phyloP scores from a whole-genome alignment of 2,113 vertebrate genomes.

The Mystacornis crossleyi region DNA sequence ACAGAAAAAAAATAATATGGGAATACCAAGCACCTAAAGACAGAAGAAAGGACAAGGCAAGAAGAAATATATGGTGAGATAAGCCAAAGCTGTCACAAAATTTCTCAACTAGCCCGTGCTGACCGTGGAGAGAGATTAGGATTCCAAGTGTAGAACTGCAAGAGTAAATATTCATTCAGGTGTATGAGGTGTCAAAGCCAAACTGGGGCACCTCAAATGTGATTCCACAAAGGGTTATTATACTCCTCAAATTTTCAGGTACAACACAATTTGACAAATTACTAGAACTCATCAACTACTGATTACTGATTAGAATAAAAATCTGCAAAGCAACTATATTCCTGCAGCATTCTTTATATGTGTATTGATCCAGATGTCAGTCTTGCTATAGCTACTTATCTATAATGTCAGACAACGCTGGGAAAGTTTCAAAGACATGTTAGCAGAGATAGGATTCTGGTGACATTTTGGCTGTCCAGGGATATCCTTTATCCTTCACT shows the following conservation, averaged over 20 bases:
- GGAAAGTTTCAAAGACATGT: neutral
- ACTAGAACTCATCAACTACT: neutral
- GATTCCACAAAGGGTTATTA: neutral
- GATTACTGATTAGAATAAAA: neutral
- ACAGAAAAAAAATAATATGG: neutral
- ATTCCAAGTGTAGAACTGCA: neutral
- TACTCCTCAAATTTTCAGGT: neutral
- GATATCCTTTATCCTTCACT: neutral
- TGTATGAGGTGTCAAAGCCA: neutral
- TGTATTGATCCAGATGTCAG: neutral
- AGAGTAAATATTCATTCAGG: neutral
- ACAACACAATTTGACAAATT: neutral
- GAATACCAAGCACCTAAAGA: neutral
- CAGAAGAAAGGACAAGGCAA: neutral
- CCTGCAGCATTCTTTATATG: neutral
- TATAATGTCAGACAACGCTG: neutral
- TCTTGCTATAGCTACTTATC: neutral
- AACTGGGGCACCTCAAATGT: accelerated
- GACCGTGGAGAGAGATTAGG: neutral
- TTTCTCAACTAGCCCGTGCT: neutral
- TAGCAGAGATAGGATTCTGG: neutral
- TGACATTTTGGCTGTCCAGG: neutral
- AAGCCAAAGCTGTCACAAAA: neutral
- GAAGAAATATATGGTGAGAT: neutral
- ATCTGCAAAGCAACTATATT: neutral